A percentile compares a stretch with the other conserved stretches of the same genome.
Conservation (phyloP, 2,113 vertebrate species). For the Pelobates fuscus region DNA sequence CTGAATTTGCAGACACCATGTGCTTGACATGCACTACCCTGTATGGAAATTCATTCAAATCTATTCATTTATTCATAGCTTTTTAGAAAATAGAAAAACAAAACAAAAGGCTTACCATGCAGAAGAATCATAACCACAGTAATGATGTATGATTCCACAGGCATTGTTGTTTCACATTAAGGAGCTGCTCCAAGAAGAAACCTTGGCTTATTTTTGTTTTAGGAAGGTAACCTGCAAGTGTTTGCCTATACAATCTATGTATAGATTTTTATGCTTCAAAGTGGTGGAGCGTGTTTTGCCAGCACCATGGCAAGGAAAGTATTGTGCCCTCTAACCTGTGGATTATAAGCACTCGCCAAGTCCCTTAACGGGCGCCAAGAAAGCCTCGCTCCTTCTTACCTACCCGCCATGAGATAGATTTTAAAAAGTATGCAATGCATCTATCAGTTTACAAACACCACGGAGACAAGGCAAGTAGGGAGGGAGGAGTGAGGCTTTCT, state of each 20-base stretch:
- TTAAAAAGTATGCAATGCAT: too few species aligned
- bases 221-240: not conserved
- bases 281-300: too few species aligned
- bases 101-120: conserved; percentile 32
- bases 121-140: conserved; percentile 16
- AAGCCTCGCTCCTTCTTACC: too few species aligned
- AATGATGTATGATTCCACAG: conserved; percentile 27
- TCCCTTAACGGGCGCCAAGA: too few species aligned
- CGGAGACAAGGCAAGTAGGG: too few species aligned
- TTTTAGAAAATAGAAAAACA: conserved; percentile 18
- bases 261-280: not conserved
- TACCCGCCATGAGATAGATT: too few species aligned
- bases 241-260: not conserved
- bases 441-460: too few species aligned
- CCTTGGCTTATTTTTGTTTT: not conserved
- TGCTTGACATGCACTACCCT: conserved; percentile 4
- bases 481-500: too few species aligned
- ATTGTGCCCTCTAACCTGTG: too few species aligned
- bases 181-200: not conserved
- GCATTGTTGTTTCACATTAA: conserved; percentile 10
- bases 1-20: not conserved
- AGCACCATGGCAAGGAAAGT: too few species aligned
- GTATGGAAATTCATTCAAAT: conserved; percentile 17
- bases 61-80: conserved; percentile 43
- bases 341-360: too few species aligned